Percentiles rank a stretch among this genome's conserved stretches.
phyloP scores from a whole-genome alignment of 2,888 invertebrate genomes.

The Chromoteleia sp. region DNA sequence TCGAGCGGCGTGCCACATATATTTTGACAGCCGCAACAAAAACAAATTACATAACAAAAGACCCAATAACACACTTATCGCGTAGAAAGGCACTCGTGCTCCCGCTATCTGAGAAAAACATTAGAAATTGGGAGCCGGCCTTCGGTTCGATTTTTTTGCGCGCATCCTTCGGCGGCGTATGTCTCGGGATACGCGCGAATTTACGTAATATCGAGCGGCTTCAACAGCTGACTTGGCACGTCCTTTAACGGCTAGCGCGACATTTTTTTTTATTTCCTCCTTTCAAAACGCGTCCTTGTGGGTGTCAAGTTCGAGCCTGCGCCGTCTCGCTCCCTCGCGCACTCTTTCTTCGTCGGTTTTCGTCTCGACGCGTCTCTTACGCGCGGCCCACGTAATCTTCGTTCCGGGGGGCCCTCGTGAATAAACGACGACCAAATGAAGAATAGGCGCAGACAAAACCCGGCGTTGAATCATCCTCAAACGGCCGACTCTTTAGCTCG shows the following conservation, averaged over 20 bases:
- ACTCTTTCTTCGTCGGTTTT: slow-evolving; percentile 14
- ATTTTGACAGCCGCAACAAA: slow-evolving; percentile 40
- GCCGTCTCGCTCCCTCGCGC: slow-evolving; percentile 54
- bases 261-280: slow-evolving; percentile 82
- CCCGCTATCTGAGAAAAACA: slow-evolving; percentile 38
- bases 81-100: slow-evolving; percentile 25
- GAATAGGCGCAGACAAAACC: slow-evolving; percentile 55
- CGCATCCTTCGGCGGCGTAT: slow-evolving; percentile 58
- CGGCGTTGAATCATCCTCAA: slow-evolving; percentile 58
- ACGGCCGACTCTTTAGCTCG: slow-evolving; percentile 29
- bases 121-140: slow-evolving; percentile 49
- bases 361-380: slow-evolving; percentile 43
- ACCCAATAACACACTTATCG: slow-evolving; percentile 57
- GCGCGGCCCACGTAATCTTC: slow-evolving; percentile 70
- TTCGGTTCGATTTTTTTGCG: slow-evolving; percentile 33
- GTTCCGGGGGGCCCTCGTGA: slow-evolving; percentile 66
- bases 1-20: slow-evolving; percentile 31
- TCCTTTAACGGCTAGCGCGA: slow-evolving; percentile 81
- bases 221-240: slow-evolving; percentile 77
- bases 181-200: too few relatives aligned
- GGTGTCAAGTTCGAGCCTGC: slow-evolving; percentile 83
- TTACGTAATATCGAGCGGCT: slow-evolving; percentile 71
- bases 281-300: slow-evolving; percentile 84
- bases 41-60: slow-evolving; percentile 54
- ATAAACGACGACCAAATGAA: slow-evolving; percentile 51